Evolutionary conservation across 2,113 vertebrate genomes (phyloP), one percentile per base, ranked within the genome.

Genomic region (Xenopus borealis): DNA sequence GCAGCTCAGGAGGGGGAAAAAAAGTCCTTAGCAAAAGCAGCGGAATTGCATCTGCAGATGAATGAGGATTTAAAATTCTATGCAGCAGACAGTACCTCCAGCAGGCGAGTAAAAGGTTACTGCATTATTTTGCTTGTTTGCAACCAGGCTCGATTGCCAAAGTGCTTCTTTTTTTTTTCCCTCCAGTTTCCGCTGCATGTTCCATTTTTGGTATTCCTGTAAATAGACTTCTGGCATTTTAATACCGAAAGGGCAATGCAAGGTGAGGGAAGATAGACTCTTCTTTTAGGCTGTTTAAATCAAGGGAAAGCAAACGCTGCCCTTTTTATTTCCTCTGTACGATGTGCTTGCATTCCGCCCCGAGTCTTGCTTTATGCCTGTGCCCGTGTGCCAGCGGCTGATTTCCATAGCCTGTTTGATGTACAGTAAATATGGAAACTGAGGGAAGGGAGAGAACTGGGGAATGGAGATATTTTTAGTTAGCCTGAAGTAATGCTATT

Each of bases 71-170:
- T 90, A 88, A 88, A 88, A 90, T 90, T 89, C 89, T 84, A 0
- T 91, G 86, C 89, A 91, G 89, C 89, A 91, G 87, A 86, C 85
- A 89, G 87, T 91, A 89, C 87, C 85, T 91, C 87, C 83, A 88
- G 88, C 89, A 91, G 90, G 88, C 85, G 77, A 91, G 88, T 90
- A 89, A 89, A 89, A 90, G 90, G 85, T 89, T 92, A 88, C 88
- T 88, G 87, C 82, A 82, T 92, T 90, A 82, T 90, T 90, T 83
- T 88, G 69, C 83, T 88, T 90, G 80, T 89, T 91, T 91, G 80
- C 86, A 87, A 88, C 81, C 82, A 64, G 78, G 79, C 79, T 85
- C 85, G 84, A 84, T 86, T 79, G 87, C 65, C 72, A 3, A 14
- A 82, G 83, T 78, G 66, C 3, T 52, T 69, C 57, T 80, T 65